Conservation (phyloP, 2,113 vertebrate species). For the Dinomys branickii region DNA sequence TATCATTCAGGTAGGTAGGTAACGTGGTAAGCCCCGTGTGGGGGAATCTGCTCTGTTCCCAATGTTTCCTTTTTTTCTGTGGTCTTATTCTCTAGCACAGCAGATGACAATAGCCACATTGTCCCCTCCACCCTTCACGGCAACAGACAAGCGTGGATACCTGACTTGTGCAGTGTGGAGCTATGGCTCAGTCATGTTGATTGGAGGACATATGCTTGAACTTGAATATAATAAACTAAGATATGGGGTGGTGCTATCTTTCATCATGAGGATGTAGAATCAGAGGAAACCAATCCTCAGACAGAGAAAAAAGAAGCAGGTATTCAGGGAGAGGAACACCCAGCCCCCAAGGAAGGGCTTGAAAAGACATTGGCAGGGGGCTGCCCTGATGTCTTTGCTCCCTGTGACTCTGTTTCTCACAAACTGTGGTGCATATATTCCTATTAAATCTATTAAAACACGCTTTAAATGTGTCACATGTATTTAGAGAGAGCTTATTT, state of each 20-base stretch:
- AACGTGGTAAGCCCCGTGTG: background rate
- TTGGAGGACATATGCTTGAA: background rate
- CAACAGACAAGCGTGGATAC: background rate
- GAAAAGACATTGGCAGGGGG: background rate
- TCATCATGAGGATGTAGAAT: background rate
- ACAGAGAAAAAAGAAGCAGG: background rate
- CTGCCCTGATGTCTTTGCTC: background rate
- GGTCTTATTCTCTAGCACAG: background rate
- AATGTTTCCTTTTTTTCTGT: background rate
- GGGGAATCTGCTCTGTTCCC: background rate
- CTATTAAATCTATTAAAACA: conserved; percentile 11
- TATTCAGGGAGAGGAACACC: background rate
- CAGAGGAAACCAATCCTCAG: background rate
- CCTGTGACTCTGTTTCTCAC: background rate
- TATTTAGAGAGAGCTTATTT: conserved; percentile 38
- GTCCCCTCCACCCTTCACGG: background rate
- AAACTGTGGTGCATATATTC: background rate
- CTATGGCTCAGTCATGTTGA: background rate
- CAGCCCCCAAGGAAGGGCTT: no score
- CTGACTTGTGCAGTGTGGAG: background rate
- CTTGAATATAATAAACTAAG: background rate
- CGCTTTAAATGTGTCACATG: background rate
- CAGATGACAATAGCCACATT: background rate
- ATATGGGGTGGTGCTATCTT: background rate
- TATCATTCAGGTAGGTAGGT: background rate